phyloP scores from a whole-genome alignment of 2,888 invertebrate genomes.

The Drosophila atripex region DNA sequence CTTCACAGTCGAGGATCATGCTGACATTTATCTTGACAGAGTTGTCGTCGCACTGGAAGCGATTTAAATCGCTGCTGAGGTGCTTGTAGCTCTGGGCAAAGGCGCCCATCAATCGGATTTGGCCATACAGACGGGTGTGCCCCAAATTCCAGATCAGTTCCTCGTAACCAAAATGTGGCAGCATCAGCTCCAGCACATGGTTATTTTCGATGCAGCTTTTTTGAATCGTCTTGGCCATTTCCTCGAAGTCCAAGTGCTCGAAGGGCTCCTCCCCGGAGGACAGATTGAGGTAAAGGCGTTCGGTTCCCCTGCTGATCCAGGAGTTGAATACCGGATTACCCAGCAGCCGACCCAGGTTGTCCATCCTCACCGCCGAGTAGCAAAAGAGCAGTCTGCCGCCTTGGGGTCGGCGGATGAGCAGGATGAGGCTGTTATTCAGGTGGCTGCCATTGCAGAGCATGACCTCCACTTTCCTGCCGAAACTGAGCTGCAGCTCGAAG shows the following conservation, averaged over 20 bases:
- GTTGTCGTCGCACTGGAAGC: constrained; percentile 23
- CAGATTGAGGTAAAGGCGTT: constrained; percentile 55
- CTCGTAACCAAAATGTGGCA: constrained; percentile 62
- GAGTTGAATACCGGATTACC: constrained; percentile 41
- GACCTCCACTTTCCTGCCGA: constrained; percentile 52
- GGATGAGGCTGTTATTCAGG: constrained; percentile 48
- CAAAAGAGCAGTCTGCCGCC: constrained; percentile 53
- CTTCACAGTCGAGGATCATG: background rate
- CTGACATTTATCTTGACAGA: constrained; percentile 12
- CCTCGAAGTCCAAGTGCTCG: constrained; percentile 43
- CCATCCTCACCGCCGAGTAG: constrained; percentile 63
- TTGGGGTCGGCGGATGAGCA: constrained; percentile 50
- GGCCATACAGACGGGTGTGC: constrained; percentile 46
- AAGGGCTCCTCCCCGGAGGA: constrained; percentile 33
- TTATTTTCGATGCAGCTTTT: background rate
- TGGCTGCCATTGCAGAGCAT: constrained; percentile 64
- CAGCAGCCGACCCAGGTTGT: constrained; percentile 49
- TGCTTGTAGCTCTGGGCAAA: constrained; percentile 27
- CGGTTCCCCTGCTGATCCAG: constrained; percentile 59
- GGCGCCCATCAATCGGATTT: constrained; percentile 34
- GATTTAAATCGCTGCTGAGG: constrained; percentile 24
- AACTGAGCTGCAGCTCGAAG: constrained; percentile 45
- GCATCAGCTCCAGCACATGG: constrained; percentile 2
- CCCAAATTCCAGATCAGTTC: constrained; percentile 39
- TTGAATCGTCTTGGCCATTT: constrained; percentile 26